Percentiles rank a stretch among this genome's conserved stretches.
Evolutionary conservation across 2,113 vertebrate species (phyloP).

Genomic region (Sinocyclocheilus anophthalmus): DNA sequence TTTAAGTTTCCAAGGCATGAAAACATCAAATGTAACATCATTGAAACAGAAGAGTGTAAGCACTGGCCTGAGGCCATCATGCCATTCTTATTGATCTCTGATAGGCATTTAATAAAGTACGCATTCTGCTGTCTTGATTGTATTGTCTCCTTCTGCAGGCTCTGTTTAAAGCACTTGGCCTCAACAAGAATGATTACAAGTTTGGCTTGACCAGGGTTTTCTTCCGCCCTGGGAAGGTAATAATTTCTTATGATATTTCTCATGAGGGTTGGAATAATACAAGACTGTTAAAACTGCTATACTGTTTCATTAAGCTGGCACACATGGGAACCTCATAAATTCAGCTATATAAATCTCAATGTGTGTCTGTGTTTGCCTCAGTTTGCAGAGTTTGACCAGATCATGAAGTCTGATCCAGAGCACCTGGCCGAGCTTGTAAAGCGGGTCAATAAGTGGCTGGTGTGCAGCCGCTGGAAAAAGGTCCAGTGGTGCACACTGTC

Average conservation of each 20-base stretch:
- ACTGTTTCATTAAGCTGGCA: neutral
- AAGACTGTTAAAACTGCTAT: neutral
- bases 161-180: constrained; percentile 95
- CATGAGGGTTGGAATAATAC: neutral
- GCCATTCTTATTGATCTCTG: neutral
- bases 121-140: neutral
- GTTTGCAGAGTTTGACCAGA: constrained; percentile 99
- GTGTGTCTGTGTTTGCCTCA: constrained; percentile 59
- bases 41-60: neutral
- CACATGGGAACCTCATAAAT: neutral
- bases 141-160: constrained; percentile 75
- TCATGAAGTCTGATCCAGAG: constrained; percentile 98
- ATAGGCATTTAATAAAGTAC: neutral
- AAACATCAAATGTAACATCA: neutral
- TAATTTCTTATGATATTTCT: neutral
- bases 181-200: constrained; percentile 96
- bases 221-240: constrained; percentile 98
- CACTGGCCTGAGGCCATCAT: neutral
- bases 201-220: constrained; percentile 97
- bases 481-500: constrained; percentile 95
- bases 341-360: neutral
- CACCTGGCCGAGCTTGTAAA: constrained; percentile 92
- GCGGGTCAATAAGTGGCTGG: constrained; percentile 93
- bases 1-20: neutral
- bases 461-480: constrained; percentile 97